phyloP scores from a whole-genome alignment of 2,113 vertebrate species.

The Acrocephalus kingi region DNA sequence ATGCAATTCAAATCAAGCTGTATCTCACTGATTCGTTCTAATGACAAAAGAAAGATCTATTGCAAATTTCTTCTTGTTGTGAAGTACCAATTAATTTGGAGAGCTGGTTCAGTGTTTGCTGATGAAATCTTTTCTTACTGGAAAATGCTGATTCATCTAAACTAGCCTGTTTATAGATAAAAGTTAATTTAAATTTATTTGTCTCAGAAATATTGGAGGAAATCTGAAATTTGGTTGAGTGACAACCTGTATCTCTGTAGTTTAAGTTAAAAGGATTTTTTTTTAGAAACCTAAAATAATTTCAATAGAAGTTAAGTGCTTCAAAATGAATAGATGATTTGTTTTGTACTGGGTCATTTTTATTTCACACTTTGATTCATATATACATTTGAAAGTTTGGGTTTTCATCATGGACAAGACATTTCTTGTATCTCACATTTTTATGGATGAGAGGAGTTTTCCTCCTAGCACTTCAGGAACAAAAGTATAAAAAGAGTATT shows the following conservation, averaged over 20 bases:
- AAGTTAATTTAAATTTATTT: slow-evolving; percentile 22
- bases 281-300: background rate
- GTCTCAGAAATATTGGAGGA: background rate
- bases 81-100: slow-evolving; percentile 46
- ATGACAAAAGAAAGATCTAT: slow-evolving; percentile 44
- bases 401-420: background rate
- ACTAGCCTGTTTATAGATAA: background rate
- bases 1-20: slow-evolving; percentile 43
- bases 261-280: background rate
- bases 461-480: background rate
- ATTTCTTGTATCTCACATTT: background rate
- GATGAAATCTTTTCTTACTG: slow-evolving; percentile 8
- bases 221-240: background rate
- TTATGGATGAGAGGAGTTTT: background rate
- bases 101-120: slow-evolving; percentile 1
- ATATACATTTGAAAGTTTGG: background rate
- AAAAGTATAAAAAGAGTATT: background rate
- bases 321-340: background rate
- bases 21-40: slow-evolving; percentile 18
- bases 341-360: background rate
- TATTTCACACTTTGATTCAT: background rate
- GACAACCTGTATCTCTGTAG: background rate
- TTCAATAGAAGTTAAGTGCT: background rate
- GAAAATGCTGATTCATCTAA: slow-evolving; percentile 25
- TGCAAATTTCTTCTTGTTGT: background rate